Evolutionary conservation across 1,140 invertebrate species (phyloP).

Genomic region (Papilio aristodemus): DNA sequence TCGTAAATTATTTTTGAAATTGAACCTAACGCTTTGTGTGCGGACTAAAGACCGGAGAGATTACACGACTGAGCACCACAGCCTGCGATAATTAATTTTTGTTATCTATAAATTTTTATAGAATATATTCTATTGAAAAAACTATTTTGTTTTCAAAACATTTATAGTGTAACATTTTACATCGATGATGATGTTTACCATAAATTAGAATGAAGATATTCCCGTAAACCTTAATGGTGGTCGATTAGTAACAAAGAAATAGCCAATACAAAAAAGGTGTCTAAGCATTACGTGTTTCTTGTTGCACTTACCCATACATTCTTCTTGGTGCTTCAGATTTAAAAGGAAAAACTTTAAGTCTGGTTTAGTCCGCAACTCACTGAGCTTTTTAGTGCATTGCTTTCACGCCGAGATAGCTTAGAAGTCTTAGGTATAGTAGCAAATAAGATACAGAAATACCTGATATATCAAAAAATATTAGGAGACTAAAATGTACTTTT

Average conservation of each 20-base stretch:
- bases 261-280: too few species aligned
- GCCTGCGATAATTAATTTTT: not conserved
- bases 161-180: too few species aligned
- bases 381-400: not conserved
- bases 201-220: too few species aligned
- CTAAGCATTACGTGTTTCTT: not conserved
- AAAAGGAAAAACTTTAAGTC: conserved; percentile 14
- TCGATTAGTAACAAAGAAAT: too few species aligned
- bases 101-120: not conserved
- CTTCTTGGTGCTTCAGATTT: not conserved
- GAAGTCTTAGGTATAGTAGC: too few species aligned
- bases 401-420: conserved; percentile 1
- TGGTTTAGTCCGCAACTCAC: not conserved
- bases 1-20: conserved; percentile 22
- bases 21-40: conserved; percentile 13
- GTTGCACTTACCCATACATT: not conserved
- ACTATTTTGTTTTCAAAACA: too few species aligned
- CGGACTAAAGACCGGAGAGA: conserved; percentile 6
- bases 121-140: not conserved
- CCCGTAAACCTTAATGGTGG: too few species aligned
- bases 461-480: too few species aligned
- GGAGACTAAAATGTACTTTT: too few species aligned
- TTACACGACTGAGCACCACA: not conserved
- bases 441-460: too few species aligned
- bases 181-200: too few species aligned